A percentile compares a stretch with the other conserved stretches of the same genome.
Conservation (phyloP, 1,140 invertebrate species). For the Aphelinus atriplicis region DNA sequence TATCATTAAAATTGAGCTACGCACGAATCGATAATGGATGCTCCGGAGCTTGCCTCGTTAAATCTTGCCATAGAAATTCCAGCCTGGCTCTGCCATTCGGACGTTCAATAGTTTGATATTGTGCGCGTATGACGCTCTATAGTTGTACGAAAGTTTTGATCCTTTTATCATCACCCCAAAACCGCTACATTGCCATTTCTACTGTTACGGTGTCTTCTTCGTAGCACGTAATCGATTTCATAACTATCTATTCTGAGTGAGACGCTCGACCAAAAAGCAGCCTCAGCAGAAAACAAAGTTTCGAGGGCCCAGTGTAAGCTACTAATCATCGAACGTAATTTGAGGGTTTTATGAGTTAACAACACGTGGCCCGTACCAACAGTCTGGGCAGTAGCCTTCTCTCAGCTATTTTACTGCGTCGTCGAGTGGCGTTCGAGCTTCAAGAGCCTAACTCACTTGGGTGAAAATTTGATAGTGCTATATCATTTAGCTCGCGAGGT, state of each 20-base stretch:
- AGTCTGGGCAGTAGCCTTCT: slow-evolving; percentile 17
- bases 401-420: not conserved
- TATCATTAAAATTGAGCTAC: slow-evolving; percentile 27
- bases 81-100: slow-evolving; percentile 7
- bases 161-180: slow-evolving; percentile 35
- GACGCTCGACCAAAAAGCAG: too few relatives aligned
- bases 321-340: slow-evolving; percentile 38
- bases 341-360: slow-evolving; percentile 33
- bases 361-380: not conserved
- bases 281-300: slow-evolving; percentile 33
- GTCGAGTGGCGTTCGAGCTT: not conserved
- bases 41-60: not conserved
- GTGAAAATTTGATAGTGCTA: slow-evolving; percentile 26
- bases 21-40: not conserved
- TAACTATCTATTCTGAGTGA: slow-evolving; percentile 41
- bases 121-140: not conserved
- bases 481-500: slow-evolving; percentile 15
- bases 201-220: slow-evolving; percentile 35
- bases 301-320: slow-evolving; percentile 9
- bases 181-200: too few relatives aligned
- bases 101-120: slow-evolving; percentile 32
- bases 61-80: not conserved
- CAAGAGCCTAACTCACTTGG: slow-evolving; percentile 7
- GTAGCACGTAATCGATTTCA: slow-evolving; percentile 44
- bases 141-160: slow-evolving; percentile 26